Percentiles rank a stretch among this genome's conserved stretches.
Conservation (phyloP, 2,888 invertebrate genomes). For the Alloscopus bannaensis region DNA sequence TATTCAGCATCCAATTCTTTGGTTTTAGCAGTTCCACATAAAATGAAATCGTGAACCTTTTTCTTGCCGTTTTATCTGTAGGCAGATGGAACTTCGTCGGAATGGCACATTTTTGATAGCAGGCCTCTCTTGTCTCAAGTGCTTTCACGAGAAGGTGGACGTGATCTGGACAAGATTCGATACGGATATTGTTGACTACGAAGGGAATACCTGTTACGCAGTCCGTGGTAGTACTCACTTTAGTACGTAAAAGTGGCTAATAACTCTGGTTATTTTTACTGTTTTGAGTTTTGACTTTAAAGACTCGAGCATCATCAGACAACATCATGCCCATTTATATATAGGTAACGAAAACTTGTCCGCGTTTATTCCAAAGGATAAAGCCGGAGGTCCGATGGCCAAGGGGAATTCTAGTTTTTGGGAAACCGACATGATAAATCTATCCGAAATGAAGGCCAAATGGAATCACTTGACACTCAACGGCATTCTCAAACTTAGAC, state of each 20-base stretch:
- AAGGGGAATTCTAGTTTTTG: slow-evolving; percentile 29
- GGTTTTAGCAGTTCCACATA: neutral
- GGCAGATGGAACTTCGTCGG: slow-evolving; percentile 45
- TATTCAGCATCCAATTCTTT: neutral
- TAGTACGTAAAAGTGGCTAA: slow-evolving; percentile 17
- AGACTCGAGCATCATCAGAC: neutral
- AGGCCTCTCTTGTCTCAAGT: slow-evolving; percentile 28
- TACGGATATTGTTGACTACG: slow-evolving; percentile 33
- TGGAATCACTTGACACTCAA: slow-evolving; percentile 6
- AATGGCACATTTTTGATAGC: slow-evolving; percentile 12
- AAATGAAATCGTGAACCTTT: neutral
- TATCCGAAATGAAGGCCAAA: slow-evolving; percentile 13
- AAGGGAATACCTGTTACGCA: slow-evolving; percentile 21
- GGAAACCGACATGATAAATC: slow-evolving; percentile 35
- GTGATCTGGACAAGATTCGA: slow-evolving; percentile 47
- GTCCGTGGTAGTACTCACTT: slow-evolving; percentile 13
- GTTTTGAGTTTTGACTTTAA: neutral
- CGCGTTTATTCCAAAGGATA: slow-evolving; percentile 21
- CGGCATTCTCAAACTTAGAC: slow-evolving; percentile 15
- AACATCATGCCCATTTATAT: neutral
- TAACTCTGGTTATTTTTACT: neutral
- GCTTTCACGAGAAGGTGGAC: slow-evolving; percentile 17
- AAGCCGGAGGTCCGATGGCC: neutral
- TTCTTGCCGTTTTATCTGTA: slow-evolving; percentile 2
- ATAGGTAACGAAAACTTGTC: slow-evolving; percentile 27